These are phyloP conservation scores for Anguilla megastoma DNA, from an alignment of 2,797 vertebrate genomes.

Conservation along the genomic window DNA sequence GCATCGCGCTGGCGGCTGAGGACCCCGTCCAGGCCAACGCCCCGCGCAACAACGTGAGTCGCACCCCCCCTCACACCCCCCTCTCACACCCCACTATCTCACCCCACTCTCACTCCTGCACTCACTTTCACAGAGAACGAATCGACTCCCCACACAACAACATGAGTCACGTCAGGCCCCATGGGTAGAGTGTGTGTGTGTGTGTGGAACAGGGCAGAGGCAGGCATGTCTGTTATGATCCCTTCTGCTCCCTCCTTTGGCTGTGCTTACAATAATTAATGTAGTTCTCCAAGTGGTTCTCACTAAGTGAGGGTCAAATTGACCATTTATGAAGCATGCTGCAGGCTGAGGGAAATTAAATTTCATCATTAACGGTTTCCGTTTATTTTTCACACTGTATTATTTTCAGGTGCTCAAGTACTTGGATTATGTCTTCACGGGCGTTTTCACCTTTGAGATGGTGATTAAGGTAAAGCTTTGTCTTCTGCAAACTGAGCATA, in stretches of 20 bases:
- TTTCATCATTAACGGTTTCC: background rate
- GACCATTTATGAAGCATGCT: background rate
- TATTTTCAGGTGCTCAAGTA: slow-evolving; percentile 87
- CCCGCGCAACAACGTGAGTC: slow-evolving; percentile 86
- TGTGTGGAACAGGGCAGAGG: background rate
- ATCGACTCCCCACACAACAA: background rate
- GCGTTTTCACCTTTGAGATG: slow-evolving; percentile 98
- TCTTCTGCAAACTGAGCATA: background rate
- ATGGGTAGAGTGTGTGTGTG: background rate
- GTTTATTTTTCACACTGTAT: background rate
- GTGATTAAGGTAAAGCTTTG: slow-evolving; percentile 89
- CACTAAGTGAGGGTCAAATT: background rate
- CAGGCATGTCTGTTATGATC: background rate
- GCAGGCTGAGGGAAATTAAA: background rate
- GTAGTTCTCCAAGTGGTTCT: background rate
- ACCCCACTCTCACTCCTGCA: background rate
- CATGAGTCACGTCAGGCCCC: background rate
- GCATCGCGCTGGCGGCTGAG: slow-evolving; percentile 92
- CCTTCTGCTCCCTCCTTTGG: background rate
- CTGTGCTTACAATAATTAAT: background rate
- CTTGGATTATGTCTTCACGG: slow-evolving; percentile 96
- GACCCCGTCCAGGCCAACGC: slow-evolving; percentile 89
- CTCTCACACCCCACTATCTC: background rate
- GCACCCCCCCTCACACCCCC: background rate
- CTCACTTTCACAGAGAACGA: background rate